Evolutionary conservation across 23 tunicate species (phyloP), one percentile per base, ranked within the genome.

Genomic region (Halocynthia aurantium): DNA sequence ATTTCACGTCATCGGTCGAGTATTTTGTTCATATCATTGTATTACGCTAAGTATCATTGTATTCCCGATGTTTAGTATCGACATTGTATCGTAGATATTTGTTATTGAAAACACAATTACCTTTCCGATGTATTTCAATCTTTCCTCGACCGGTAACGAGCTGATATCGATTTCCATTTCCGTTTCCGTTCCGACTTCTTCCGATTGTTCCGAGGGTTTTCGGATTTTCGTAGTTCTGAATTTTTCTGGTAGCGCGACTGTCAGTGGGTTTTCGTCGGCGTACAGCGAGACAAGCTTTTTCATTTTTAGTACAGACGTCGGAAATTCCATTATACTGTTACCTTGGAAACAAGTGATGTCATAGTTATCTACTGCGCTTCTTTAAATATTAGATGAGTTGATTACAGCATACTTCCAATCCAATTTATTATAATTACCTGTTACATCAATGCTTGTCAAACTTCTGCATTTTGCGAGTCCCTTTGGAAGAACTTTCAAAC

Each of bases 391-490:
- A 57, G 62, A 57, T 10, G 62, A 12, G 62, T 57, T 57, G 62
- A 10, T 10, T 57, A 58, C 17, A 58, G 4, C 15, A 58, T 15
- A 58, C 63, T n/a, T 58, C 63, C n/a, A 13, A 58, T 58, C n/a
- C 15, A 58, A 15, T 15, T 58, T 58, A 15, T n/a, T 58, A n/a
- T 13, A n/a, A 58, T 58, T 62, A 90, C 96, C 96, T 8, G 85
- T 76, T 20, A 90, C 7, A 67, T 90, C 89, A 15, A 90, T 65
- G 67, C 67, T 84, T 8, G 83, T 63, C n/a, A 90, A 52, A 67
- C 87, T 76, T 63, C 82, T 80, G 52, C 88, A 80, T 19, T 81
- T 75, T 70, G 88, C 78, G 44, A 90, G 50, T 22, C 74, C 76
- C n/a, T 62, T 77, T 5, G 96, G 96, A 31, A 90, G 61, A 62